These are phyloP conservation scores for Ostrea edulis DNA, from an alignment of 1,140 invertebrate species.

Conservation along the genomic window DNA sequence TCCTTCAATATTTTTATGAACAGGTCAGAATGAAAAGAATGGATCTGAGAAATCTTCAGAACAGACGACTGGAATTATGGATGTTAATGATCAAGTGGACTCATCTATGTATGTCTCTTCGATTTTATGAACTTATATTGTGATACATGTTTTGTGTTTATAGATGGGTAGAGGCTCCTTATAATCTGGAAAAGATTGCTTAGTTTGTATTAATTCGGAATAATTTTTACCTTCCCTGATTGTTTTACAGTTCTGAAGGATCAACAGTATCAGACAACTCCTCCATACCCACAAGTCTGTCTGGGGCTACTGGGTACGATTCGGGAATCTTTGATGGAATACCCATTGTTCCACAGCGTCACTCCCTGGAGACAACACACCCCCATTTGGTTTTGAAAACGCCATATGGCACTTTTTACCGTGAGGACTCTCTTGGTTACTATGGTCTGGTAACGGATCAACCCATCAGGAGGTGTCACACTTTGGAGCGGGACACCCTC, in stretches of 20 bases:
- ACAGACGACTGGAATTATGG: neutral
- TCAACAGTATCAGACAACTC: constrained; percentile 59
- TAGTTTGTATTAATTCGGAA: neutral
- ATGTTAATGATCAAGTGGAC: constrained; percentile 4
- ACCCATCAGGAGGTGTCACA: constrained; percentile 73
- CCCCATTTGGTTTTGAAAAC: constrained; percentile 74
- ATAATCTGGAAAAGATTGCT: neutral
- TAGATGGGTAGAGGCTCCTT: no score
- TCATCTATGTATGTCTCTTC: neutral
- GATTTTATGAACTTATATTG: neutral
- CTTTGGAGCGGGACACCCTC: constrained; percentile 73
- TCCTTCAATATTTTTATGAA: neutral
- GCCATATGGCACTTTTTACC: constrained; percentile 76
- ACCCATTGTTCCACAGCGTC: constrained; percentile 57
- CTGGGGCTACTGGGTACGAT: constrained; percentile 59
- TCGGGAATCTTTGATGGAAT: constrained; percentile 55
- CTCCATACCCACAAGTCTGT: constrained; percentile 57
- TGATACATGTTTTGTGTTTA: neutral
- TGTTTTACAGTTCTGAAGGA: constrained; percentile 58
- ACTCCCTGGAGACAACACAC: constrained; percentile 62
- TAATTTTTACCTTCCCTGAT: neutral
- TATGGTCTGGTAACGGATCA: constrained; percentile 72
- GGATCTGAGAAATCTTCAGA: neutral
- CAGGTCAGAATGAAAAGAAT: constrained; percentile 26
- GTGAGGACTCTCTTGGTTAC: constrained; percentile 71